These are phyloP conservation scores for Sinelater perroti DNA, from an alignment of 2,888 invertebrate genomes.

Conservation along the genomic window DNA sequence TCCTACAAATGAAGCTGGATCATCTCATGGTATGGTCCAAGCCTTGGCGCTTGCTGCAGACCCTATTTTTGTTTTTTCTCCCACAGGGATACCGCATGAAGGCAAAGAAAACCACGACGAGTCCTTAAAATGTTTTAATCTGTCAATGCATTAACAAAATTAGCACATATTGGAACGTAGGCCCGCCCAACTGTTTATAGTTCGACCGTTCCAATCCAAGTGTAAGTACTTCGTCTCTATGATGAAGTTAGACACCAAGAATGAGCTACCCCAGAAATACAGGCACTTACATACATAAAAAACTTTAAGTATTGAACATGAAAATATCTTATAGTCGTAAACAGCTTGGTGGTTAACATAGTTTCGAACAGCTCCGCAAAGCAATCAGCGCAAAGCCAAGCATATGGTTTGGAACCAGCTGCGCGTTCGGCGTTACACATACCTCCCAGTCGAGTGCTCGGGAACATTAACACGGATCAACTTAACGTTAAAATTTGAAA, in stretches of 20 bases:
- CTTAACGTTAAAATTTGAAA: slow-evolving; percentile 2
- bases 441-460: no score
- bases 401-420: slow-evolving; percentile 11
- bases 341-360: slow-evolving; percentile 2
- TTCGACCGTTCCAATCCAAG: not conserved
- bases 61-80: no score
- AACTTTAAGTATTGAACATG: slow-evolving; percentile 24
- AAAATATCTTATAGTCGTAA: slow-evolving; percentile 26
- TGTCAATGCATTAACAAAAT: slow-evolving; percentile 29
- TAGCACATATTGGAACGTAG: slow-evolving; percentile 25
- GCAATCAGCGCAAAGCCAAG: slow-evolving; percentile 17
- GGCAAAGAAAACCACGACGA: not conserved
- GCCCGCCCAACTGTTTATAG: slow-evolving; percentile 2
- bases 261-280: slow-evolving; percentile 28
- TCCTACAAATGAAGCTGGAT: no score
- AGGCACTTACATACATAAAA: slow-evolving; percentile 35
- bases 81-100: no score
- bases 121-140: slow-evolving; percentile 18
- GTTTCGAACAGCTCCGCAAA: slow-evolving; percentile 7
- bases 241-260: slow-evolving; percentile 11
- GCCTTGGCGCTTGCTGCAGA: no score
- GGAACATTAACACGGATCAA: not conserved
- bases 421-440: not conserved
- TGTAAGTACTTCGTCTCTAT: slow-evolving; percentile 19
- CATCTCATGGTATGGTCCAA: no score